phyloP scores from a whole-genome alignment of 2,888 invertebrate genomes.

The Byasa hedistus region DNA sequence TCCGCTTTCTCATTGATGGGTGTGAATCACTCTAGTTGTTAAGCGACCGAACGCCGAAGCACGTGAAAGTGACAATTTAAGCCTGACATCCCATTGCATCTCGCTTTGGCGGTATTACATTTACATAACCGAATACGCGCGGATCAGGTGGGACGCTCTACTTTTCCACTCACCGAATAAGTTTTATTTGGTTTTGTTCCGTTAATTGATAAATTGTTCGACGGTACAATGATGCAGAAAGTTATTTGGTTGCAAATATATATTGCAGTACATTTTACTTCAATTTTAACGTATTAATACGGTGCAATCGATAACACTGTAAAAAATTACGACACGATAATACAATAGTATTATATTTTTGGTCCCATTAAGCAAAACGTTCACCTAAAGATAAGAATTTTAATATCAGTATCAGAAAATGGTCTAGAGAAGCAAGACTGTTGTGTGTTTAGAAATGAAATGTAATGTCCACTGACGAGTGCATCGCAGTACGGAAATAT shows the following conservation, averaged over 20 bases:
- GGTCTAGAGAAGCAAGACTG: no score
- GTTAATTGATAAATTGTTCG: conserved; percentile 32
- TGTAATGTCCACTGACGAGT: no score
- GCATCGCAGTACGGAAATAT: no score
- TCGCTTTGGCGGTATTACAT: conserved; percentile 28
- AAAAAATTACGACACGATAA: no score
- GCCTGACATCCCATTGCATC: conserved; percentile 25
- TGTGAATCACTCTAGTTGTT: conserved; percentile 31
- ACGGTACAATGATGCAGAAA: conserved; percentile 13
- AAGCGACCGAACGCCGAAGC: conserved; percentile 25
- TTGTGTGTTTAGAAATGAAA: no score
- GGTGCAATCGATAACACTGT: no score
- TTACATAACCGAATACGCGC: conserved; percentile 34
- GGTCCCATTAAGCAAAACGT: no score
- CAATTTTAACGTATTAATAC: no score
- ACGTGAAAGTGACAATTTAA: conserved; percentile 32
- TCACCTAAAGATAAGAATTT: no score
- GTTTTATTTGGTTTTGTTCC: conserved; percentile 32
- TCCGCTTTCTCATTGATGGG: conserved; percentile 33
- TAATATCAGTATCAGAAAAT: no score
- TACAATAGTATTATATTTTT: no score
- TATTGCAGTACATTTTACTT: background rate
- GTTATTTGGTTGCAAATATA: conserved; percentile 5
- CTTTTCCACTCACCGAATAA: conserved; percentile 30
- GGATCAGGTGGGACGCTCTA: conserved; percentile 33